phyloP scores from a whole-genome alignment of 2,113 vertebrate species.

The Copsychus sechellarum region DNA sequence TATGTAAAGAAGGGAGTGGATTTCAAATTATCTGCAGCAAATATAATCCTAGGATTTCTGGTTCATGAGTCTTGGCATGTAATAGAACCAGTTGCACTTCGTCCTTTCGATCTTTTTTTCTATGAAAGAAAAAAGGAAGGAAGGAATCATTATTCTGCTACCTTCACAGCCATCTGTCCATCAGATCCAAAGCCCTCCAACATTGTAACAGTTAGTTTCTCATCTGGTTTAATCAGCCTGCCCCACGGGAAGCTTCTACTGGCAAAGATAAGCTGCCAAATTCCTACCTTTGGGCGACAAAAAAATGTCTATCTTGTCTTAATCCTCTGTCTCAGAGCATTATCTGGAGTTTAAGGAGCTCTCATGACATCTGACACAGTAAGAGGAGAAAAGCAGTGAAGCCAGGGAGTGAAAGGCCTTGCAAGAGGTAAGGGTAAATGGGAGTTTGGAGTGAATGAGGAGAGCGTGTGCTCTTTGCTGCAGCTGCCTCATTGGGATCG shows the following conservation, averaged over 20 bases:
- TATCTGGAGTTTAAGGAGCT: not conserved
- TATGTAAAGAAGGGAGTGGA: not conserved
- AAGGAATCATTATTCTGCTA: not conserved
- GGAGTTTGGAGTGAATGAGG: not conserved
- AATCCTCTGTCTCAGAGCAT: not conserved
- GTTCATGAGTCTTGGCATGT: not conserved
- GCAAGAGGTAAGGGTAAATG: not conserved
- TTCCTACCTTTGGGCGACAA: not conserved
- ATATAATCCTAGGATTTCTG: not conserved
- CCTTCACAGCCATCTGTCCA: not conserved
- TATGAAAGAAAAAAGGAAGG: not conserved
- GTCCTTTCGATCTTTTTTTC: not conserved
- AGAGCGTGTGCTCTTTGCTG: not conserved
- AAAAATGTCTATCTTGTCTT: not conserved
- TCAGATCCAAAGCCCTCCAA: not conserved
- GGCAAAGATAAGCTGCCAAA: not conserved
- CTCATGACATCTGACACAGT: not conserved
- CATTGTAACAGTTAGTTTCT: not conserved
- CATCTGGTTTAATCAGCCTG: not conserved
- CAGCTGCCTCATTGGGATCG: fast-evolving
- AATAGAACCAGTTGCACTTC: not conserved
- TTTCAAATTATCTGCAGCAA: not conserved
- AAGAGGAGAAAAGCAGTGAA: not conserved
- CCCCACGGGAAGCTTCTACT: not conserved
- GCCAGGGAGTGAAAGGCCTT: not conserved